Evolutionary conservation across 2,888 invertebrate genomes (phyloP).

Genomic region (Sisyra terminalis): DNA sequence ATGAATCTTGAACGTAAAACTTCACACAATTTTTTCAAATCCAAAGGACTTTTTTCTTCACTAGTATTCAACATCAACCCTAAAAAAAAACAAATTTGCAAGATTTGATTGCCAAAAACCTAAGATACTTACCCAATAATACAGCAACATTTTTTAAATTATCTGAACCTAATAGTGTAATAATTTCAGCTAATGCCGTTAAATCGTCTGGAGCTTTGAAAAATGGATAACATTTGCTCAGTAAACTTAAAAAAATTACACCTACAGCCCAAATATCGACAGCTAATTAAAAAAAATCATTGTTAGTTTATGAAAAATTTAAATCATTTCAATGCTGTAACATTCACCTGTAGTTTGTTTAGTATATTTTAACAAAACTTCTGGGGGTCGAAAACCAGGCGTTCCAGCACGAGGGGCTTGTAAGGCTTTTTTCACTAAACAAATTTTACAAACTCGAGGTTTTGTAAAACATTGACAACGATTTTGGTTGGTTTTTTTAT

Average conservation of each 20-base stretch:
- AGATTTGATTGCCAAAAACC: neutral
- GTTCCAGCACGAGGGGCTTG: slow-evolving; percentile 74
- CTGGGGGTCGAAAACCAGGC: slow-evolving; percentile 78
- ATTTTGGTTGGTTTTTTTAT: slow-evolving; percentile 15
- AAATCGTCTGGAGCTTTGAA: slow-evolving; percentile 67
- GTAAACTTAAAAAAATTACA: slow-evolving; percentile 60
- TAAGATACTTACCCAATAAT: slow-evolving; percentile 35
- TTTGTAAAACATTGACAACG: slow-evolving; percentile 54
- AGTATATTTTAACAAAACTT: slow-evolving; percentile 63
- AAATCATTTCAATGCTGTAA: too few relatives aligned
- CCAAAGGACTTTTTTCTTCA: slow-evolving; percentile 30
- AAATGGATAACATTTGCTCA: slow-evolving; percentile 69
- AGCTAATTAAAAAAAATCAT: too few relatives aligned
- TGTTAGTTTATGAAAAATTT: too few relatives aligned
- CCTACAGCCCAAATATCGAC: slow-evolving; percentile 86
- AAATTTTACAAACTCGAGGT: slow-evolving; percentile 48
- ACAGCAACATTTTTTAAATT: slow-evolving; percentile 49
- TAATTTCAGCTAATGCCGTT: slow-evolving; percentile 67
- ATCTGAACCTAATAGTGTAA: slow-evolving; percentile 58
- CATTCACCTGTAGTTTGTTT: slow-evolving; percentile 53
- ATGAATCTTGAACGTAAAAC: slow-evolving; percentile 24
- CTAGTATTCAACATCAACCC: slow-evolving; percentile 36
- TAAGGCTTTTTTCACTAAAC: slow-evolving; percentile 43
- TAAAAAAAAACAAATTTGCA: slow-evolving; percentile 13
- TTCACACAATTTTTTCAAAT: slow-evolving; percentile 29